A percentile compares a stretch with the other conserved stretches of the same genome.
These are phyloP conservation scores for Bos javanicus DNA, from an alignment of 2,113 vertebrate genomes.

Conservation along the genomic window DNA sequence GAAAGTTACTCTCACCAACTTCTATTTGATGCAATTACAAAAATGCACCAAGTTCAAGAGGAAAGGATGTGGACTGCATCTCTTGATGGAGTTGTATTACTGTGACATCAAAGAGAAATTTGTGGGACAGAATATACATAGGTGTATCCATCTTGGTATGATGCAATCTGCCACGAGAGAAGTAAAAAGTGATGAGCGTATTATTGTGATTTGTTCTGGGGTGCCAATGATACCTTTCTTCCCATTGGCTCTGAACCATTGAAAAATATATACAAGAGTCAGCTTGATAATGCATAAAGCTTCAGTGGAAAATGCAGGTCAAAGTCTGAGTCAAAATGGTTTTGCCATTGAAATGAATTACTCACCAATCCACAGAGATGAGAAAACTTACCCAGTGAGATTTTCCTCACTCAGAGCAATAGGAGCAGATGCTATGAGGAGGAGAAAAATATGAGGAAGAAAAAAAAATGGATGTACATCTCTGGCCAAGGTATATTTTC, in stretches of 20 bases:
- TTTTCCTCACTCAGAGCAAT: not conserved
- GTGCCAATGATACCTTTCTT: not conserved
- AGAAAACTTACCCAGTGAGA: not conserved
- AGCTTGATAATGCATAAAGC: not conserved
- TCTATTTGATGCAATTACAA: not conserved
- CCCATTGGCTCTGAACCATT: not conserved
- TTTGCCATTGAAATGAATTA: not conserved
- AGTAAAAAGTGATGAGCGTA: not conserved
- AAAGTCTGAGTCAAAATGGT: not conserved
- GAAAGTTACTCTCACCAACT: not conserved
- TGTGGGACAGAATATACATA: not conserved
- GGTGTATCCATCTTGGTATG: not conserved
- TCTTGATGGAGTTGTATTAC: not conserved
- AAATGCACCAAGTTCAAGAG: not conserved
- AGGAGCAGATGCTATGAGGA: not conserved
- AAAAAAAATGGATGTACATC: not conserved
- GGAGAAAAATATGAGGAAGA: conserved; percentile 21
- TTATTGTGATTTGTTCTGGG: not conserved
- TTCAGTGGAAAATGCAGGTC: not conserved
- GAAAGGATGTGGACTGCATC: not conserved
- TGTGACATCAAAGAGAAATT: not conserved
- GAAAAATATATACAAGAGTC: not conserved
- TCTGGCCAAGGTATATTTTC: conserved; percentile 55
- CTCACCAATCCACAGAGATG: not conserved
- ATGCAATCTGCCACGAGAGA: not conserved